A percentile compares a stretch with the other conserved stretches of the same genome.
These are phyloP conservation scores for Lithobius niger DNA, from an alignment of 1,140 invertebrate species.

Conservation along the genomic window DNA sequence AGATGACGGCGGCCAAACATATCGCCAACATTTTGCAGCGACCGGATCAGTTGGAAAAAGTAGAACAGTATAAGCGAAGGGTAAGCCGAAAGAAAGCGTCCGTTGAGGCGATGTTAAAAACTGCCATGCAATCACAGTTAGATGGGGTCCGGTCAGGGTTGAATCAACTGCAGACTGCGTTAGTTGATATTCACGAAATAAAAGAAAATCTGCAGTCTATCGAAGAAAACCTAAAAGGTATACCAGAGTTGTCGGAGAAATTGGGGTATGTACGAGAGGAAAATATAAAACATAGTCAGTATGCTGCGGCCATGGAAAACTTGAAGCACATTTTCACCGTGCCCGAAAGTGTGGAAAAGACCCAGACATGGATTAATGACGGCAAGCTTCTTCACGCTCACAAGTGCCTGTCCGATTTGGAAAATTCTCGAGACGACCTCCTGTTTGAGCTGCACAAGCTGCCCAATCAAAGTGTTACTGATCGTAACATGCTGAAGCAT, in stretches of 20 bases:
- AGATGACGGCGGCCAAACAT: slow-evolving; percentile 68
- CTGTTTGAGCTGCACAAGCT: slow-evolving; percentile 88
- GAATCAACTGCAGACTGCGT: slow-evolving; percentile 68
- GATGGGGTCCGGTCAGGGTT: slow-evolving; percentile 90
- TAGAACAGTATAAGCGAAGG: slow-evolving; percentile 67
- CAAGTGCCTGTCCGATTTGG: slow-evolving; percentile 83
- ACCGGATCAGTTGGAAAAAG: slow-evolving; percentile 89
- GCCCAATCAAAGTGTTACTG: slow-evolving; percentile 75
- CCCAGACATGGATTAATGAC: slow-evolving; percentile 84
- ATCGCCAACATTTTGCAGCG: slow-evolving; percentile 87
- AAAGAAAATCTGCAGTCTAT: slow-evolving; percentile 50
- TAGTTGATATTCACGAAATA: slow-evolving; percentile 62
- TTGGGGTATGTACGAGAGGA: slow-evolving; percentile 78
- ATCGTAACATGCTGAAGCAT: slow-evolving; percentile 59
- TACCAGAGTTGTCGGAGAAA: slow-evolving; percentile 56
- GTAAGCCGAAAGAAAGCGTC: slow-evolving; percentile 54
- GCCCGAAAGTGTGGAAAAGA: slow-evolving; percentile 88
- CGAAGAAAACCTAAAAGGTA: slow-evolving; percentile 44
- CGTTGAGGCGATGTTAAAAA: slow-evolving; percentile 92
- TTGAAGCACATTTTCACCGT: slow-evolving; percentile 97
- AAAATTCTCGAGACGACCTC: slow-evolving; percentile 90
- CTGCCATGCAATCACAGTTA: slow-evolving; percentile 94
- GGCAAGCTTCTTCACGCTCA: slow-evolving; percentile 90
- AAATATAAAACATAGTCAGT: slow-evolving; percentile 71
- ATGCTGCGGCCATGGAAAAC: slow-evolving; percentile 95